These are phyloP conservation scores for Sarcophilus harrisii DNA, from an alignment of 2,797 vertebrate genomes.

Conservation along the genomic window DNA sequence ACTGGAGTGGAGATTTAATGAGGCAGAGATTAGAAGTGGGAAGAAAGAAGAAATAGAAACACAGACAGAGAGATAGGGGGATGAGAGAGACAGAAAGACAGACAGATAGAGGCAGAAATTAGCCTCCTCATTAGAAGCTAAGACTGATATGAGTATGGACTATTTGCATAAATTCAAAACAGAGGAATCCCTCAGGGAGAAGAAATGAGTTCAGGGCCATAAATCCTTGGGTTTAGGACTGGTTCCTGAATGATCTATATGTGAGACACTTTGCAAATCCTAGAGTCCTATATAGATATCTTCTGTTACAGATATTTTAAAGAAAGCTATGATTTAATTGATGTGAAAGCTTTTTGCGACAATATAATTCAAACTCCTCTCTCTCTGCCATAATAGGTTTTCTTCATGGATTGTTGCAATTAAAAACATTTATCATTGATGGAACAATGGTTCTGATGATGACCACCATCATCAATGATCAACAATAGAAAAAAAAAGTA, in stretches of 20 bases:
- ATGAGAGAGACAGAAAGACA: neutral
- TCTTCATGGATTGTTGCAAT: neutral
- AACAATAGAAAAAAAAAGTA: neutral
- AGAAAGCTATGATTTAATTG: neutral
- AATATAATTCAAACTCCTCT: neutral
- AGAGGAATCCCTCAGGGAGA: neutral
- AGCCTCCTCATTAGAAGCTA: neutral
- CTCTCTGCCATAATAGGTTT: neutral
- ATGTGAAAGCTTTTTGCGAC: neutral
- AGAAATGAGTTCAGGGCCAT: neutral
- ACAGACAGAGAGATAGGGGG: no score
- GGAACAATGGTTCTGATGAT: neutral
- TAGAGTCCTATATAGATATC: neutral
- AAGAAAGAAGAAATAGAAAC: neutral
- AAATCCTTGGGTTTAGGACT: neutral
- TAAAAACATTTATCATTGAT: neutral
- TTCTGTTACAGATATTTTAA: neutral
- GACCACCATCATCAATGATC: neutral
- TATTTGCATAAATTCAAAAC: neutral
- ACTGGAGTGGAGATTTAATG: neutral
- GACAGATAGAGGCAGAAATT: neutral
- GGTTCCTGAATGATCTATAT: neutral
- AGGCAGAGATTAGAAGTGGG: neutral
- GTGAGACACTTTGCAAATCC: neutral
- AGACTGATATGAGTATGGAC: neutral